These are phyloP conservation scores for Chlorops oryzae DNA, from an alignment of 1,140 invertebrate species.

Conservation along the genomic window DNA sequence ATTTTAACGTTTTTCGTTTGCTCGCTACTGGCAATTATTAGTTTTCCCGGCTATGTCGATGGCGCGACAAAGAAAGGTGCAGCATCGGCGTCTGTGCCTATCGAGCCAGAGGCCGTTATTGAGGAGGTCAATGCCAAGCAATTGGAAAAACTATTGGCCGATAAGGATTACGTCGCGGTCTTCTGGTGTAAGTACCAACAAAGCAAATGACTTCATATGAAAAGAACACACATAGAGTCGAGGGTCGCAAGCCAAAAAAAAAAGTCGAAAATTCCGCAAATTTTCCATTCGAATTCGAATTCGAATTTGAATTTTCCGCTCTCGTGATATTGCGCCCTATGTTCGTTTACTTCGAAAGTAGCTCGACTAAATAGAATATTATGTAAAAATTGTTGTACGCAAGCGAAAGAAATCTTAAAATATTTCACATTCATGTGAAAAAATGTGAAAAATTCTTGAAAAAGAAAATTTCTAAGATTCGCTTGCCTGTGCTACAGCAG, in stretches of 20 bases:
- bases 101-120: conserved; percentile 65
- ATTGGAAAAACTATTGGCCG: conserved; percentile 77
- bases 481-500: too few species aligned
- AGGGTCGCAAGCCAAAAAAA: neutral
- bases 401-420: conserved; percentile 45
- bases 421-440: conserved; percentile 45
- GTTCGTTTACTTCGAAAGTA: too few species aligned
- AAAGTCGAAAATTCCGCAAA: neutral
- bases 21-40: conserved; percentile 36
- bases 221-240: too few species aligned
- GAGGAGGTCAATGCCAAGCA: conserved; percentile 88
- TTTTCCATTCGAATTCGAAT: too few species aligned
- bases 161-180: conserved; percentile 89
- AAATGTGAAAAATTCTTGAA: conserved; percentile 46
- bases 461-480: too few species aligned
- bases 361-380: too few species aligned
- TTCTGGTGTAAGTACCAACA: conserved; percentile 87
- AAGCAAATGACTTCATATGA: too few species aligned
- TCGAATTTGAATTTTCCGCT: too few species aligned
- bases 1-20: conserved; percentile 42
- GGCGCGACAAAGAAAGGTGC: conserved; percentile 37
- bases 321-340: too few species aligned
- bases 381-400: too few species aligned
- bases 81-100: conserved; percentile 27
- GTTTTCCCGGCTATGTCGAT: conserved; percentile 46